Percentiles rank a stretch among this genome's conserved stretches.
Evolutionary conservation across 2,797 vertebrate genomes (phyloP).

Genomic region (Sarcoramphus papa): DNA sequence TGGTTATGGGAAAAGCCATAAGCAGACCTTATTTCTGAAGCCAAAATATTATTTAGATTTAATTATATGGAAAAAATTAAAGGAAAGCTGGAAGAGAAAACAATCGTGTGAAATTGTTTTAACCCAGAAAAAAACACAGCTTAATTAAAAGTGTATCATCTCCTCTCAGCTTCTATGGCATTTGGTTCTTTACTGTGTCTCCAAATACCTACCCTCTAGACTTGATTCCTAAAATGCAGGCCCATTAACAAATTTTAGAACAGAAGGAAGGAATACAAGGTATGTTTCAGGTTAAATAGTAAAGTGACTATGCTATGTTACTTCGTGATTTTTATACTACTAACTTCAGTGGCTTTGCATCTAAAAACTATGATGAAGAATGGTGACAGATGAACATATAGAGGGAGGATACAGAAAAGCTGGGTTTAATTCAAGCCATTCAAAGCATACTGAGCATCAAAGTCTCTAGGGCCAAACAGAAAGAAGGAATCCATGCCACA

Average conservation of each 20-base stretch:
- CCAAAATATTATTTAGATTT: neutral
- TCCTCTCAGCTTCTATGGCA: neutral
- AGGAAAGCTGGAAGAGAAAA: neutral
- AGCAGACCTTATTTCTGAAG: neutral
- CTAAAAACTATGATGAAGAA: neutral
- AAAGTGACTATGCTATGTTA: neutral
- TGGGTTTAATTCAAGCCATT: neutral
- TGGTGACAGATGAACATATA: neutral
- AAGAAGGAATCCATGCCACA: neutral
- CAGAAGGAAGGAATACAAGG: neutral
- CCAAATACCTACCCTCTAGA: neutral
- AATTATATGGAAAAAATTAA: neutral
- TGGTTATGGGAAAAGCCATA: neutral
- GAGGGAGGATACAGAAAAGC: neutral
- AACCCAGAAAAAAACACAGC: neutral
- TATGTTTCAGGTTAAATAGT: neutral
- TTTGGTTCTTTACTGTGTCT: neutral
- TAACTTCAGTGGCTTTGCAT: neutral
- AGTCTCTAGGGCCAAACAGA: neutral
- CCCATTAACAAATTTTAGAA: neutral
- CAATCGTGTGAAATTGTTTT: neutral
- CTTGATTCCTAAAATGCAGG: neutral
- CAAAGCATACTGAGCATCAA: neutral
- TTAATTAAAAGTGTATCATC: neutral
- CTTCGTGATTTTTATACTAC: neutral